Evolutionary conservation across 2,113 vertebrate genomes (phyloP), one percentile per base, ranked within the genome.

Genomic region (Pycnonotus jocosus): DNA sequence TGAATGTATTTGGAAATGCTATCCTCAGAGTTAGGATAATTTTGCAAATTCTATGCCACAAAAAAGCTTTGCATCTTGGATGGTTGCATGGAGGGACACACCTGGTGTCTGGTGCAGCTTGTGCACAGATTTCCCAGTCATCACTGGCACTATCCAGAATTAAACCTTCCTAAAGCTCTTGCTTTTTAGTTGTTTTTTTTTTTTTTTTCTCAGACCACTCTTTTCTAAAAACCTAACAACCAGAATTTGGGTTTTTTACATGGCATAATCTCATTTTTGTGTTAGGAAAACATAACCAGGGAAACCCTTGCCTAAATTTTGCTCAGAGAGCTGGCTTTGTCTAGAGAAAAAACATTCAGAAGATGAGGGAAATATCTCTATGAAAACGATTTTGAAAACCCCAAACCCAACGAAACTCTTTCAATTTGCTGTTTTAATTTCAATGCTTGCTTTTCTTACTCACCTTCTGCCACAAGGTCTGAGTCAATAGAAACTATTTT

Each of bases 71-170:
- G 30, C 10, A 27, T 7, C 69, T 50, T 62, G 27, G 35, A 20
- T 10, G 1, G 4, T 8, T 51, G 7, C 6, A 5, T 18, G n/a
- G 21, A 64, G 9, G 11, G 56, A 3, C 4, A 15, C 5, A 19
- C 3, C 4, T 14, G 19, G 27, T 27, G 21, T 6, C 15, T 14
- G 9, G 9, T 21, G 11, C 14, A 47, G 8, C 47, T 54, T 68
- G 10, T 9, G 15, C 58, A 28, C 30, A 81, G 11, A 6, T 47
- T 84, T 50, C 30, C 24, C 28, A 38, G 10, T 19, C 4, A 2
- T 25, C 25, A 5, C 3, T 51, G 56, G 16, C 40, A 11, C 21
- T 18, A 8, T 5, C 24, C 37, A 65, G 12, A 15, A 42, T 16
- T 14, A 33, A 54, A 58, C 5, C 12, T 70, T 65, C 28, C 2